Evolutionary conservation across 2,888 invertebrate species (phyloP).

Genomic region (Sussaba pulchella): DNA sequence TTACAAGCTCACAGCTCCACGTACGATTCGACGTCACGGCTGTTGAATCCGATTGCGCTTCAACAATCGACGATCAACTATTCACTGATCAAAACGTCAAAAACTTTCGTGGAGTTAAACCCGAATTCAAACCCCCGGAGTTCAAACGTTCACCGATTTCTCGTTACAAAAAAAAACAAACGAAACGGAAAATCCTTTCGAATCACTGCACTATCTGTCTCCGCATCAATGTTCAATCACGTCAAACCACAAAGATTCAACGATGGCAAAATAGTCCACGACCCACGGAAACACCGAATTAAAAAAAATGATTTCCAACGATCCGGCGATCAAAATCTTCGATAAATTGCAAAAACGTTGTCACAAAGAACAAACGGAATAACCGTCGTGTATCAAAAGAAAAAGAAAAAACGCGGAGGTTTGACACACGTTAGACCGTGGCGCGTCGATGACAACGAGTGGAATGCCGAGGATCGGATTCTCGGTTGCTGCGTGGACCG

Average conservation of each 20-base stretch:
- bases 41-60: background rate
- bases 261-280: background rate
- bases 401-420: constrained; percentile 32
- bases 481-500: constrained; percentile 58
- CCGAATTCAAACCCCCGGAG: background rate
- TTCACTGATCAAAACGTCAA: no score
- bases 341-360: no score
- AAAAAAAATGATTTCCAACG: background rate
- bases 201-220: constrained; percentile 28
- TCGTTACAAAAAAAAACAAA: background rate
- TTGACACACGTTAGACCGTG: constrained; percentile 41
- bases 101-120: no score
- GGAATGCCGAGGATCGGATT: constrained; percentile 54
- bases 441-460: constrained; percentile 63
- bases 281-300: no score
- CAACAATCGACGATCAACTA: no score
- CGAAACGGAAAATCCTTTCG: constrained; percentile 9
- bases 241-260: background rate
- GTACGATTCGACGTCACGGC: constrained; percentile 42
- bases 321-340: background rate
- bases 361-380: background rate
- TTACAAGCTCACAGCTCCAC: constrained; percentile 63
- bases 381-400: background rate
- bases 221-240: background rate
- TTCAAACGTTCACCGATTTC: background rate